These are phyloP conservation scores for Drosophila oshimai DNA, from an alignment of 1,140 invertebrate genomes.

Conservation along the genomic window DNA sequence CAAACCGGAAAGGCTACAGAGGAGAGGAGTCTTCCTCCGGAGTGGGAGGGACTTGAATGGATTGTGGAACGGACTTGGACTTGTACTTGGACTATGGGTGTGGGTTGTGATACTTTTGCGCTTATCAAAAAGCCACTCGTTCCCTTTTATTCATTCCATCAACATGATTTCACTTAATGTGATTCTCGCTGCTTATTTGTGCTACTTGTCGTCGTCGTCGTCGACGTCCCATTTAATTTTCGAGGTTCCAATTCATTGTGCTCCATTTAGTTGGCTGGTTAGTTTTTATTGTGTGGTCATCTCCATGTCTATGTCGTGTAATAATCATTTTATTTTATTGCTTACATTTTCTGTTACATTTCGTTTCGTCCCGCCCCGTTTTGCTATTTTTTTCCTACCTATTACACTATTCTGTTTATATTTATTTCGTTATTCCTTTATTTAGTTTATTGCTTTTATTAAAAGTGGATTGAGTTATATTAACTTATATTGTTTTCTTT, in stretches of 20 bases:
- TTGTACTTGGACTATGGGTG: not conserved
- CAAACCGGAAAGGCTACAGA: constrained; percentile 25
- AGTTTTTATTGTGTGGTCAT: not conserved
- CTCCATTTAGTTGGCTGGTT: not conserved
- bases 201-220: not conserved
- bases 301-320: not conserved
- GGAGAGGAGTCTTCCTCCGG: not conserved
- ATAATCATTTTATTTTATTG: no score
- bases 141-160: constrained; percentile 1
- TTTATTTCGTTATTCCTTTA: no score
- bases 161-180: constrained; percentile 10
- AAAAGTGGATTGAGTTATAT: no score
- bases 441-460: no score
- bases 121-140: constrained; percentile 4
- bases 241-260: no score
- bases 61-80: not conserved
- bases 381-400: no score
- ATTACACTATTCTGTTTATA: no score
- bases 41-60: not conserved
- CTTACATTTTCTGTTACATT: no score
- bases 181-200: not conserved
- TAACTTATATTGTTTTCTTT: no score
- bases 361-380: no score
- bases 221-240: not conserved
- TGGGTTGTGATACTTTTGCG: not conserved